Conservation (phyloP, 1,140 invertebrate species). For the Lamellibrachia luymesi region DNA sequence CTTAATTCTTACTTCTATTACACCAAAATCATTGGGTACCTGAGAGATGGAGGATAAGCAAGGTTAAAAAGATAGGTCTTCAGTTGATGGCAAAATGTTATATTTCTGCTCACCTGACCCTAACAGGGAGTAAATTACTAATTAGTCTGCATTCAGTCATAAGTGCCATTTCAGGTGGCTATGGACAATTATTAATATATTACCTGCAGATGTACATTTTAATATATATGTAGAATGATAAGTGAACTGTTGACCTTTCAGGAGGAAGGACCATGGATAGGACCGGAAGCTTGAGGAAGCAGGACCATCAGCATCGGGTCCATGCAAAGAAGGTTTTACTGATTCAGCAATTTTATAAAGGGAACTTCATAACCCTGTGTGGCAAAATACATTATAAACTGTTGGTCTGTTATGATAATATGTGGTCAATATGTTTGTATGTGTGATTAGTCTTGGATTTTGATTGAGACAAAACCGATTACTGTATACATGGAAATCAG, state of each 20-base stretch:
- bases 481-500: not conserved
- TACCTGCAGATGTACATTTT: too few relatives aligned
- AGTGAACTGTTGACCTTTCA: not conserved
- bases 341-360: not conserved
- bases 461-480: not conserved
- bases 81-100: too few relatives aligned
- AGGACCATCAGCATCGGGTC: not conserved
- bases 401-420: not conserved
- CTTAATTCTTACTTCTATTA: too few relatives aligned
- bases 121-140: too few relatives aligned
- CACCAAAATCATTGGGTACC: too few relatives aligned
- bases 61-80: too few relatives aligned
- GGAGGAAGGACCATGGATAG: slow-evolving; percentile 8
- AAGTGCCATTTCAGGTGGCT: too few relatives aligned
- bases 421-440: not conserved
- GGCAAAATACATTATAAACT: not conserved
- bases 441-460: not conserved
- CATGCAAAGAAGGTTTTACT: not conserved
- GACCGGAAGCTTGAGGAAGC: slow-evolving; percentile 9
- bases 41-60: too few relatives aligned
- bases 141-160: too few relatives aligned
- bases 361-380: not conserved
- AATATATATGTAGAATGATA: not conserved
- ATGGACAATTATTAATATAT: too few relatives aligned
- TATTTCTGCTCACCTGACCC: too few relatives aligned